Conservation (phyloP, 2,113 vertebrate species). For the Apaloderma vittatum region DNA sequence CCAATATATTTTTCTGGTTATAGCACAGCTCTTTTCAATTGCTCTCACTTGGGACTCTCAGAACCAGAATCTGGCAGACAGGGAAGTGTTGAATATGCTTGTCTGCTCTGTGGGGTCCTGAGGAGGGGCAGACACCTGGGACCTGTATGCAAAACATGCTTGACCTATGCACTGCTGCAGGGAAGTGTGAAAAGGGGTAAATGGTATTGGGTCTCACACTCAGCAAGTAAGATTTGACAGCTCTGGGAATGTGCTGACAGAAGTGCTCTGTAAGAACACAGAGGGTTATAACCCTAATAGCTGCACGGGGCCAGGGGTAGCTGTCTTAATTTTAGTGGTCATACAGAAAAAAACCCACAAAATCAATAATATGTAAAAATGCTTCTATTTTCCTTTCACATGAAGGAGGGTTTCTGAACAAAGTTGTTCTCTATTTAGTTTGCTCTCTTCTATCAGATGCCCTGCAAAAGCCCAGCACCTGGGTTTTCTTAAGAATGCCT, state of each 20-base stretch:
- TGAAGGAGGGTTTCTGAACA: neutral
- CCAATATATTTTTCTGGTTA: neutral
- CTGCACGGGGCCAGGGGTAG: neutral
- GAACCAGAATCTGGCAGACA: neutral
- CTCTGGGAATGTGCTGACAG: neutral
- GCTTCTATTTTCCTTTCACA: neutral
- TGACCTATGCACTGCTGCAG: neutral
- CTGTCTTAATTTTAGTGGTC: neutral
- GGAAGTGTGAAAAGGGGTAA: neutral
- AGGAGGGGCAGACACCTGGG: neutral
- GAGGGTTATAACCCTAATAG: neutral
- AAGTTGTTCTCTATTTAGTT: neutral
- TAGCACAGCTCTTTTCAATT: neutral
- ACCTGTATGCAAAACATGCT: neutral
- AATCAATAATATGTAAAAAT: neutral
- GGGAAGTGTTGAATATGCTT: rapidly evolving
- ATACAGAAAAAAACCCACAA: neutral
- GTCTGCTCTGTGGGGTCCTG: neutral
- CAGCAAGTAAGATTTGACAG: neutral
- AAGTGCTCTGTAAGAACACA: neutral
- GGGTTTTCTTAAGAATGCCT: neutral
- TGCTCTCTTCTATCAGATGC: neutral
- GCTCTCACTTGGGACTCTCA: neutral
- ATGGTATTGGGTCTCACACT: neutral
- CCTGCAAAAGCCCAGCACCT: neutral